Evolutionary conservation across 2,888 invertebrate genomes (phyloP), one percentile per base, ranked within the genome.

Genomic region (Drosophila basisetae): DNA sequence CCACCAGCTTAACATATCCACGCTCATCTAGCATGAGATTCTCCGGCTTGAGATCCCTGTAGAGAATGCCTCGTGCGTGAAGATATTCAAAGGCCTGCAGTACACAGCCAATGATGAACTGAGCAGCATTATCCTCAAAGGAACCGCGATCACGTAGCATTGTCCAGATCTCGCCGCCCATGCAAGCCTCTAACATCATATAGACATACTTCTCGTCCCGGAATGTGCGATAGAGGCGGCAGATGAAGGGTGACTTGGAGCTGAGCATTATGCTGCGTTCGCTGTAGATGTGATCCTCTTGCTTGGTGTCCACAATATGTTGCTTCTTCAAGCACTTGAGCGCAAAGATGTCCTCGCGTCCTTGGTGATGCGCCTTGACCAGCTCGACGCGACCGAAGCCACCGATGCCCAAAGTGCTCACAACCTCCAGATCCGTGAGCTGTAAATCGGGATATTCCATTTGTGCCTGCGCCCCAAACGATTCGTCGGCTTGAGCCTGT

Each of bases 91-190:
- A 96, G 1, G 98, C 98, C 93, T 99, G 98, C 31, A 99, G 94
- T 0, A 99, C 98, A 92, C 98, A 99, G 0, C 96, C 98, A 9
- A 97, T 95, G 94, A 98, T 97, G 92, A 98, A 99, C 66, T 97
- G 95, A 0, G 98, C 96, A 0, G 97, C 96, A 76, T 94, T 94
- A 81, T 98, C 98, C 62, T 97, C 96, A 92, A 99, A 98, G 33
- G 95, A 94, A 84, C 97, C 96, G 82, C 96, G 97, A 91, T 97
- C 96, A 84, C 98, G 96, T 31, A 99, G 94, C 70, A 98, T 96
- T 0, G 98, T 97, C 97, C 98, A 99, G 30, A 99, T 95, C 92
- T 99, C 99, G 3, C 99, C 99, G 3, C 99, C 99, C 71, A 99
- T 95, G 87, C 98, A 98, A 0, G 97, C 96, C 94, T 99, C 99